A percentile compares a stretch with the other conserved stretches of the same genome.
Evolutionary conservation across 1,140 invertebrate genomes (phyloP).

Genomic region (Euglossa dilemma): DNA sequence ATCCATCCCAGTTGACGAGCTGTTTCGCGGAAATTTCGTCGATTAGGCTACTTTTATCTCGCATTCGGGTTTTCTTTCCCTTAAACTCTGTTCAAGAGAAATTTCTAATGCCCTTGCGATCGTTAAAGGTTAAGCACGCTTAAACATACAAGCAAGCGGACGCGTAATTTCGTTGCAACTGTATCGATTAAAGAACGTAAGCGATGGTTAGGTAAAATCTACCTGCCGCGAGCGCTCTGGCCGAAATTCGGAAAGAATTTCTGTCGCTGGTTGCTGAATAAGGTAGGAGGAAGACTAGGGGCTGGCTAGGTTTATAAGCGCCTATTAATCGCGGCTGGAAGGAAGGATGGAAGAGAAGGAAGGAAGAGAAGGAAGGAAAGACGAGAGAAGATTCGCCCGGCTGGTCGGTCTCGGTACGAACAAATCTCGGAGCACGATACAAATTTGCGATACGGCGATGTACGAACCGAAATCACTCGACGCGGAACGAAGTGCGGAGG

Average conservation of each 20-base stretch:
- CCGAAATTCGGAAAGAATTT: not conserved
- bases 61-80: too few relatives aligned
- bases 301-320: not conserved
- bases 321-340: conserved; percentile 4
- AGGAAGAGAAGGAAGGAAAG: conserved; percentile 2
- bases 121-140: too few relatives aligned
- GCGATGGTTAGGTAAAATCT: too few relatives aligned
- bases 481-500: conserved; percentile 36
- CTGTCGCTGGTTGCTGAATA: too few relatives aligned
- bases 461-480: conserved; percentile 19
- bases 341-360: conserved; percentile 1
- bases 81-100: too few relatives aligned
- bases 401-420: conserved; percentile 3
- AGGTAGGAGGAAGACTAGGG: not conserved
- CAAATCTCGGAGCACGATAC: not conserved
- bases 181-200: too few relatives aligned
- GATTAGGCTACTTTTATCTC: too few relatives aligned
- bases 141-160: too few relatives aligned
- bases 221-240: not conserved
- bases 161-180: too few relatives aligned
- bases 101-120: too few relatives aligned
- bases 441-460: conserved; percentile 15
- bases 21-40: too few relatives aligned
- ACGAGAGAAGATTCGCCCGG: conserved; percentile 1
- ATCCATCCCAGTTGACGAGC: too few relatives aligned